Conservation (phyloP, 2,888 invertebrate genomes). For the Erebia aethiops region DNA sequence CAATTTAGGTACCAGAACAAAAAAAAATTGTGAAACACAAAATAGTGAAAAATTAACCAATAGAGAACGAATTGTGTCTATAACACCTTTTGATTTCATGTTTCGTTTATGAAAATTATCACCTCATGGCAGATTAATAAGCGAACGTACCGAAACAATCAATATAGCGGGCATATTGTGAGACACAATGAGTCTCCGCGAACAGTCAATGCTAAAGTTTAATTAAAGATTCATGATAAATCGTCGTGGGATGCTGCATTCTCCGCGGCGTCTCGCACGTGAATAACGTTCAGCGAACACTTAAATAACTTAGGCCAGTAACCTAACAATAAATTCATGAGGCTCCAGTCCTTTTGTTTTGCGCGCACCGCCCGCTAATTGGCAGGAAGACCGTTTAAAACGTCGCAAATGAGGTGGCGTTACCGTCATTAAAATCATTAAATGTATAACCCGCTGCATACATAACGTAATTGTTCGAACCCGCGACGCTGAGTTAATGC, state of each 20-base stretch:
- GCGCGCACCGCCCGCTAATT: constrained; percentile 70
- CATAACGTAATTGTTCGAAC: constrained; percentile 28
- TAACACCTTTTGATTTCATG: constrained; percentile 18
- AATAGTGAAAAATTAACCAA: constrained; percentile 28
- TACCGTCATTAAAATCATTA: constrained; percentile 50
- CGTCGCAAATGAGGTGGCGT: constrained; percentile 64
- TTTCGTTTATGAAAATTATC: constrained; percentile 31
- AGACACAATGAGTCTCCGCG: constrained; percentile 67
- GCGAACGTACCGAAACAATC: constrained; percentile 37
- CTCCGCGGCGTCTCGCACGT: constrained; percentile 70
- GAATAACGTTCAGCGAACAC: constrained; percentile 75
- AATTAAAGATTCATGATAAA: constrained; percentile 84
- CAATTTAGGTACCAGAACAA: constrained; percentile 31
- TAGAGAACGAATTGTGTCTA: constrained; percentile 19
- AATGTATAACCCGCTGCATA: constrained; percentile 32
- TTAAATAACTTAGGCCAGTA: constrained; percentile 78
- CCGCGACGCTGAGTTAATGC: constrained; percentile 21
- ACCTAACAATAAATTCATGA: constrained; percentile 79
- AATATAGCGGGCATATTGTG: constrained; percentile 46
- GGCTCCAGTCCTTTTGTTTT: constrained; percentile 69
- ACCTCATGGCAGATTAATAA: constrained; percentile 27
- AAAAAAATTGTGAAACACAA: too few species aligned
- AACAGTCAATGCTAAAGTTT: constrained; percentile 78
- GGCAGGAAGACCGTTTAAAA: constrained; percentile 73
- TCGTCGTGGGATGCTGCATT: constrained; percentile 80